Evolutionary conservation across 2,113 vertebrate genomes (phyloP), one percentile per base, ranked within the genome.

Genomic region (Chloebia gouldiae): DNA sequence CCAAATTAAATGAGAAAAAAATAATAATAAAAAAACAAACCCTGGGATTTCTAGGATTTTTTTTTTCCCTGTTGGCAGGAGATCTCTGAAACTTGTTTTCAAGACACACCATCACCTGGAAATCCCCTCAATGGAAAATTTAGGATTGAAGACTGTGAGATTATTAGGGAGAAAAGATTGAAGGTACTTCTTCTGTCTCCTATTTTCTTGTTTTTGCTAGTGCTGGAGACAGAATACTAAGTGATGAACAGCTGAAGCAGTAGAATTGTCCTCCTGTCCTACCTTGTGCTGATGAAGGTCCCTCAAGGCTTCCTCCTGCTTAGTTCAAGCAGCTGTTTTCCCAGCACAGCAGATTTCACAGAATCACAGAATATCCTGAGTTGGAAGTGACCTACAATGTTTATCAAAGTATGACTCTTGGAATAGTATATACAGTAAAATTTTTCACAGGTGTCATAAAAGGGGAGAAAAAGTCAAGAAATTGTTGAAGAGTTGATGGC

Each of bases 41-140:
- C 3, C 7, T 31, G 3, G 2, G 4, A 14, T 40, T 40, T 50
- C 3, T 2, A 1, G 6, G 2, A 3, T 39, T 35, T 15, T 37
- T 28, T 73, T 33, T n/a, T 4, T 1, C 7, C 27, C 16, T 4
- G 8, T 44, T 44, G 9, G 5, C 15, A 61, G 6, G 10, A 71
- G 50, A 59, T 5, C 6, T 50, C 40, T 50, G 42, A 87, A 89
- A 70, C 4, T 56, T 30, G 4, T 69, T 77, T 77, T 25, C 9
- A 85, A 72, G 5, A 2, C 18, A 70, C 15, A 45, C 3, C 5
- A 54, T 31, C 8, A 79, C 19, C 11, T 42, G 33, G 33, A 85
- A 76, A 81, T 17, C 5, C 10, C 5, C 13, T 65, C 30, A 81
- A 25, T 6, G 15, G 8, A 75, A 69, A 80, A 69, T 77, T 5